Percentiles rank a stretch among this genome's conserved stretches.
phyloP scores from a whole-genome alignment of 2,888 invertebrate species.

The Phyllotreta cruciferae region DNA sequence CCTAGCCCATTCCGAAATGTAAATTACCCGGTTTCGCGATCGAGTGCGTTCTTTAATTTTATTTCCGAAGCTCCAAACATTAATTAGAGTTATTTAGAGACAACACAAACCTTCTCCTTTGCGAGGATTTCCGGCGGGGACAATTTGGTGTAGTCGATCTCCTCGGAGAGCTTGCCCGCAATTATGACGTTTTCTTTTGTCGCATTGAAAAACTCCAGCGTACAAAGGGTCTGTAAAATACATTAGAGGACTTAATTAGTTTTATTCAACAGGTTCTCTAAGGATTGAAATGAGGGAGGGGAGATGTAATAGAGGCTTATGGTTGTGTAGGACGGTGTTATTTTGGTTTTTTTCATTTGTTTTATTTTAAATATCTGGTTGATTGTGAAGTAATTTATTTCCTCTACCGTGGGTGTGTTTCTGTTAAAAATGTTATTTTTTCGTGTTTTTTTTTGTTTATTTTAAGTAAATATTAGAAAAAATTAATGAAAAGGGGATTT shows the following conservation, averaged over 20 bases:
- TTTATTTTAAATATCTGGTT: too few relatives aligned
- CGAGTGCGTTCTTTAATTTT: neutral
- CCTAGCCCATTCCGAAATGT: too few relatives aligned
- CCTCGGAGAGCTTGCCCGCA: conserved; percentile 76
- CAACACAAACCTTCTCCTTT: conserved; percentile 72
- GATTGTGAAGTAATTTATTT: too few relatives aligned
- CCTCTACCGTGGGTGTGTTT: too few relatives aligned
- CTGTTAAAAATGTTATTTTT: too few relatives aligned
- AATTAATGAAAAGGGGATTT: too few relatives aligned
- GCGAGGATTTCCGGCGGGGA: conserved; percentile 72
- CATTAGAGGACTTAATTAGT: conserved; percentile 17
- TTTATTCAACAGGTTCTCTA: conserved; percentile 13
- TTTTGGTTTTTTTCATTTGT: too few relatives aligned
- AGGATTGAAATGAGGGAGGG: neutral
- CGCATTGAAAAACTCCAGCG: conserved; percentile 82
- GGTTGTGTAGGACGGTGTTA: too few relatives aligned
- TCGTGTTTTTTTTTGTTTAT: too few relatives aligned
- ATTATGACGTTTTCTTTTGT: conserved; percentile 89
- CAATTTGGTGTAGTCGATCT: conserved; percentile 68
- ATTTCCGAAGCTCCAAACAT: neutral
- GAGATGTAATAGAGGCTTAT: too few relatives aligned
- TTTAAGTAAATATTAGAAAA: too few relatives aligned
- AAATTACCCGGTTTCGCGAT: too few relatives aligned
- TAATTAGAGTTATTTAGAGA: neutral
- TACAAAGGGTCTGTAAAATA: conserved; percentile 79